A percentile compares a stretch with the other conserved stretches of the same genome.
Evolutionary conservation across 2,797 vertebrate species (phyloP).

Genomic region (Melanotaenia maccullochi): DNA sequence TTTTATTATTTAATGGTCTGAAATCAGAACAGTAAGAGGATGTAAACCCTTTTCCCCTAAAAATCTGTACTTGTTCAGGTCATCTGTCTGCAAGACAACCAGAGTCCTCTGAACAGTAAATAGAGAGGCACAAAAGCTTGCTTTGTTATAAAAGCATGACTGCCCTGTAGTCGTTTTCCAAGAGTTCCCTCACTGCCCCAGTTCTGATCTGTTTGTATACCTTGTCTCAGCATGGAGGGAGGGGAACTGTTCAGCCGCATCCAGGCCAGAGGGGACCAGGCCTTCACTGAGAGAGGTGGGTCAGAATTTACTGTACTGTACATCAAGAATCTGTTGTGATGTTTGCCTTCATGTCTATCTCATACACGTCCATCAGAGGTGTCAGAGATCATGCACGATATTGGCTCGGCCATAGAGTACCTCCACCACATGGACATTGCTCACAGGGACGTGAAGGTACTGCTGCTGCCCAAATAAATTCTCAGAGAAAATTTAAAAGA

Average conservation of each 20-base stretch:
- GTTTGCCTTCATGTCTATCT: not conserved
- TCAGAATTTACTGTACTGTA: not conserved
- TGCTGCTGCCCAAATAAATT: not conserved
- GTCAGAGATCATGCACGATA: slow-evolving; percentile 94
- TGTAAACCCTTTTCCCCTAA: not conserved
- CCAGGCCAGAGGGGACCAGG: slow-evolving; percentile 94
- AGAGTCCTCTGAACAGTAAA: slow-evolving; percentile 36
- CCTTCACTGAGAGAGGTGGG: slow-evolving; percentile 95
- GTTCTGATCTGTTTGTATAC: slow-evolving; percentile 60
- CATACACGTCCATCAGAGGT: slow-evolving; percentile 82
- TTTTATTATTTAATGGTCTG: not conserved
- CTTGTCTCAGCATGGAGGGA: slow-evolving; percentile 79
- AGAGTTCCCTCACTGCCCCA: slow-evolving; percentile 42
- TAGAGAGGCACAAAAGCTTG: slow-evolving; percentile 42
- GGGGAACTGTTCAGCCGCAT: slow-evolving; percentile 96
- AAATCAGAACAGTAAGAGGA: not conserved
- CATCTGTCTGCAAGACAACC: slow-evolving; percentile 16
- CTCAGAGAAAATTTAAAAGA: not conserved
- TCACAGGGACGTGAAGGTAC: slow-evolving; percentile 96
- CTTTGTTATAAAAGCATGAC: slow-evolving; percentile 49
- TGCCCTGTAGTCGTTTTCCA: slow-evolving; percentile 28
- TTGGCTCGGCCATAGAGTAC: slow-evolving; percentile 92
- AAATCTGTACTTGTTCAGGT: not conserved
- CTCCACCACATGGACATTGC: slow-evolving; percentile 93
- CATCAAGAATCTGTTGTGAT: not conserved